Evolutionary conservation across 2,797 vertebrate genomes (phyloP).

Genomic region (Macropus fuliginosus): DNA sequence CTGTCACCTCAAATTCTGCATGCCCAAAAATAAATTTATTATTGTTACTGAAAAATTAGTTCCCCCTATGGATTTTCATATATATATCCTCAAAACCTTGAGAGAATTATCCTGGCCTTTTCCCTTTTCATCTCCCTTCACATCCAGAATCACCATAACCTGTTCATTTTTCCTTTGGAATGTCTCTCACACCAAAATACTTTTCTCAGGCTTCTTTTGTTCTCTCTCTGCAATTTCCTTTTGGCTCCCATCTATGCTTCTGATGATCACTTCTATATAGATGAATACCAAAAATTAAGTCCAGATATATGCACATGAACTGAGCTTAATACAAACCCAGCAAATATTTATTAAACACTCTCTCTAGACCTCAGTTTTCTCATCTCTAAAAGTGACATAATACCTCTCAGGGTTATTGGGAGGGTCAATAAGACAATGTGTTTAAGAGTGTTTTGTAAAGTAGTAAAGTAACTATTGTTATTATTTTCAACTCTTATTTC

Average conservation of each 20-base stretch:
- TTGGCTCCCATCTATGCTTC: background rate
- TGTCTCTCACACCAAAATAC: background rate
- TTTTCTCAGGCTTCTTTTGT: background rate
- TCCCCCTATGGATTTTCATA: background rate
- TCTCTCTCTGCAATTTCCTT: background rate
- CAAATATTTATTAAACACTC: background rate
- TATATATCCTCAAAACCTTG: background rate
- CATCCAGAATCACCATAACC: background rate
- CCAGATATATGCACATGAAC: background rate
- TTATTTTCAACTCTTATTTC: background rate
- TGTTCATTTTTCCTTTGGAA: background rate
- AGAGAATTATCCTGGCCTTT: background rate
- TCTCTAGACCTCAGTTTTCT: background rate
- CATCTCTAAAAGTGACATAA: background rate
- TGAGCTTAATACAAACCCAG: background rate
- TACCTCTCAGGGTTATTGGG: background rate
- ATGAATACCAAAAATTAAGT: background rate
- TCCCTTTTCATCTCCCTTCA: background rate
- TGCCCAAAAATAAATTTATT: background rate
- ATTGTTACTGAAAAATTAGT: background rate
- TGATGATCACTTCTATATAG: background rate
- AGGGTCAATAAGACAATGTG: background rate
- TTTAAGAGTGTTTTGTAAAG: background rate
- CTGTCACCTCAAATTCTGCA: background rate
- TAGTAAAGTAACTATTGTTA: background rate